phyloP scores from a whole-genome alignment of 2,113 vertebrate genomes.

The Sterrhoptilus dennistouni region DNA sequence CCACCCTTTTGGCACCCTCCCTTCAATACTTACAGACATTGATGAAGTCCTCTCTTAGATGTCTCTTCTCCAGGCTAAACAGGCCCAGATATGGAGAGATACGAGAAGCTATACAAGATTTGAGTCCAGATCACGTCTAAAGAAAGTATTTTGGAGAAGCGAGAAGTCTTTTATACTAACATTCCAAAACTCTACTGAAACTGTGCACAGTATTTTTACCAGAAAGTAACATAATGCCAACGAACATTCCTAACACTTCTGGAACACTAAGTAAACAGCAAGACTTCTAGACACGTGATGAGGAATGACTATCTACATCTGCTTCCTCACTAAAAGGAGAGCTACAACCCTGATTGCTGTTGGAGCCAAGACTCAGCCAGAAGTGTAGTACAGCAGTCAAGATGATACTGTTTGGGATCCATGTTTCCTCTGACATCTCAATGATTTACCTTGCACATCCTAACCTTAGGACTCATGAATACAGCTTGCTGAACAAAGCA shows the following conservation, averaged over 20 bases:
- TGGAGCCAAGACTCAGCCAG: background rate
- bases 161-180: background rate
- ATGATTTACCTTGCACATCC: background rate
- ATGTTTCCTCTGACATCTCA: background rate
- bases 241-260: background rate
- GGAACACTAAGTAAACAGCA: background rate
- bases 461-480: background rate
- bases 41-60: background rate
- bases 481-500: background rate
- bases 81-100: background rate
- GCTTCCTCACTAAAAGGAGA: background rate
- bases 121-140: background rate
- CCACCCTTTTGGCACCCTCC: background rate
- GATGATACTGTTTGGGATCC: background rate
- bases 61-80: background rate
- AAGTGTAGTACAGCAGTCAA: background rate
- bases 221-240: background rate
- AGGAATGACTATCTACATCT: background rate
- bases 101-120: fast-evolving
- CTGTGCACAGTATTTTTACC: background rate
- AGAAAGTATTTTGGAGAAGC: background rate
- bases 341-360: background rate
- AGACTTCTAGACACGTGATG: background rate
- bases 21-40: background rate
- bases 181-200: background rate